Base-by-base conservation (phyloP, 1,140 invertebrate species). In the Galleria mellonella region DNA sequence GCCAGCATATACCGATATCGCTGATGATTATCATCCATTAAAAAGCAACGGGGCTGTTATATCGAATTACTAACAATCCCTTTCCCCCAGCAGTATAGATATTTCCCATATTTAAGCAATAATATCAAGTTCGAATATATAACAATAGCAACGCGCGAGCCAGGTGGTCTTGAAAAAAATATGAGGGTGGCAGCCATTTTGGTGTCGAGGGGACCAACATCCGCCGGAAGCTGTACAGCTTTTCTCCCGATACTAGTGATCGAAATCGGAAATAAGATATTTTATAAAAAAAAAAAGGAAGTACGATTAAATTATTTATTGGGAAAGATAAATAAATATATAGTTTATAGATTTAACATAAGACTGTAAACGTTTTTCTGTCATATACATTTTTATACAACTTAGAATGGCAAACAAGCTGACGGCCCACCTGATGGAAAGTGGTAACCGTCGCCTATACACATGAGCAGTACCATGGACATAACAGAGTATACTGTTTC, bases 141-240 rank as follows among this genome's bases (percentile, higher is more conserved):
- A 9, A 44, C 23, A 17, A 45, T 45, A 38, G 43, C 28, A 33
- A n/a, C n/a, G 43, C 29, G 12, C 13, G 28, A 40, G 47, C 52
- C 57, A 52, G 57, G 51, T 55, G 57, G 27, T 40, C 15, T 14
- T 33, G 11, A 35, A 49, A 51, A 49, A 51, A 50, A 32, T 14
- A 41, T 13, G 48, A 59, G 51, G 51, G 56, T 45, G 48, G 42
- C 43, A 12, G 53, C 53, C 50, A 61, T 56, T 53, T 56, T 61
- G 47, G 15, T 37, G 41, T 31, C 8, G 17, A 40, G 43, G 32
- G 39, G 47, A 33, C 27, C 37, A 32, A 43, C 17, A 47, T 61
- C 62, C 57, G 62, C 11, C 62, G 62, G 62, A 64, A 57, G 55
- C 11, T 23, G 17, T 23, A 33, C 33, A 28, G 36, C 44, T 43